A percentile compares a stretch with the other conserved stretches of the same genome.
These are phyloP conservation scores for Camponotus pennsylvanicus DNA, from an alignment of 1,140 invertebrate genomes.

Conservation along the genomic window DNA sequence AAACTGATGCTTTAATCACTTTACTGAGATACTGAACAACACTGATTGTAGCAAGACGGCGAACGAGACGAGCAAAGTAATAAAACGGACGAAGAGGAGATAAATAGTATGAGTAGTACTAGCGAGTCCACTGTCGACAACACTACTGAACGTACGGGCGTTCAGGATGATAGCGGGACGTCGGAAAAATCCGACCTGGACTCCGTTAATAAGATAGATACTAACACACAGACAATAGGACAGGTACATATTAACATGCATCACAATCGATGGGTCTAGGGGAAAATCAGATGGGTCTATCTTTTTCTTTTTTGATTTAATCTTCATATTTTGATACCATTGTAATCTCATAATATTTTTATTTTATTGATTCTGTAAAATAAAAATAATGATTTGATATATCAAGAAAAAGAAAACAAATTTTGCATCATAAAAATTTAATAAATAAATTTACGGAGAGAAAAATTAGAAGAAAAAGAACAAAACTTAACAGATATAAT, in stretches of 20 bases:
- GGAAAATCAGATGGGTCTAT: background rate
- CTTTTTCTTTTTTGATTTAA: background rate
- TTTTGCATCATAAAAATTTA: background rate
- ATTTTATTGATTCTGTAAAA: background rate
- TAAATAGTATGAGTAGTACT: slow-evolving; percentile 51
- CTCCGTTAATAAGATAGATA: slow-evolving; percentile 62
- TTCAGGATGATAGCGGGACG: slow-evolving; percentile 33
- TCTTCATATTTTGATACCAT: background rate
- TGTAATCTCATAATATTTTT: background rate
- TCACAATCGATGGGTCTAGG: slow-evolving; percentile 35
- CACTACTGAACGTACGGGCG: slow-evolving; percentile 42
- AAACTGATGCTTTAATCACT: slow-evolving; percentile 34
- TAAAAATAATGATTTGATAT: background rate
- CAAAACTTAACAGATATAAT: background rate
- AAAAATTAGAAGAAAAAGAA: background rate
- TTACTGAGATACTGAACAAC: slow-evolving; percentile 65
- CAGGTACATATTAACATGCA: slow-evolving; percentile 75
- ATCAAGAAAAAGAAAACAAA: background rate
- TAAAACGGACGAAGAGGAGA: slow-evolving; percentile 52
- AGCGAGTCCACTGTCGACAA: slow-evolving; percentile 41
- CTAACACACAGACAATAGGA: slow-evolving; percentile 71
- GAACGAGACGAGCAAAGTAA: slow-evolving; percentile 57
- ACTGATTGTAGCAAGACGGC: slow-evolving; percentile 74
- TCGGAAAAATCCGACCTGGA: slow-evolving; percentile 58
- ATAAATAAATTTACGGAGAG: background rate